A percentile compares a stretch with the other conserved stretches of the same genome.
These are phyloP conservation scores for Phragmatobia fuliginosa DNA, from an alignment of 2,888 invertebrate species.

Conservation along the genomic window DNA sequence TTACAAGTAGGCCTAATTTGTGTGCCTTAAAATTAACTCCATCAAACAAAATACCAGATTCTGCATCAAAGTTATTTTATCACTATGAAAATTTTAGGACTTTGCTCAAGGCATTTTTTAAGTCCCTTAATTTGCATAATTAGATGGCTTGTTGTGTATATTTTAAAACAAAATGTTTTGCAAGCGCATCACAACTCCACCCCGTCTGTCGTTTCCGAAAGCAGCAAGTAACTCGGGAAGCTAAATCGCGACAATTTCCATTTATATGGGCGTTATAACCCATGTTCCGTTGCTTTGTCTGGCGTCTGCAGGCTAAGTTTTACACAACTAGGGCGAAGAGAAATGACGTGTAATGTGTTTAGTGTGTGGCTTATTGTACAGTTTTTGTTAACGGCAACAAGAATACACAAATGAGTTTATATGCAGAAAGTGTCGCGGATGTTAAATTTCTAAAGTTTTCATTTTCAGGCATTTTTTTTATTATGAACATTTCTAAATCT, in stretches of 20 bases:
- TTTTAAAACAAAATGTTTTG: conserved; percentile 24
- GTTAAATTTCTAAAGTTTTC: neutral
- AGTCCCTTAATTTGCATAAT: neutral
- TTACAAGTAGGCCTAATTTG: no score
- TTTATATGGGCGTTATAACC: conserved; percentile 78
- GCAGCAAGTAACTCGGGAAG: conserved; percentile 63
- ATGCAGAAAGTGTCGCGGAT: neutral
- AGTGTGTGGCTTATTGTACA: conserved; percentile 19
- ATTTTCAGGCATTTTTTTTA: neutral
- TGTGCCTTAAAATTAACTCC: neutral
- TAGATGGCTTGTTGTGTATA: neutral
- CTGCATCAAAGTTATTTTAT: neutral
- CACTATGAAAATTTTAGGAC: neutral
- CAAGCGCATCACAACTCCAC: conserved; percentile 28
- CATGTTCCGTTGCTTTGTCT: conserved; percentile 70
- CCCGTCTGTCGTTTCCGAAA: conserved; percentile 69
- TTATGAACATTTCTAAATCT: neutral
- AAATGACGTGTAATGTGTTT: conserved; percentile 47
- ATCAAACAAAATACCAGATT: neutral
- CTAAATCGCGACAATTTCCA: conserved; percentile 80
- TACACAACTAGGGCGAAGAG: conserved; percentile 39
- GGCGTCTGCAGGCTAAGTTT: conserved; percentile 46
- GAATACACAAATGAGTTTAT: conserved; percentile 7
- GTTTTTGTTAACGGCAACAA: conserved; percentile 9
- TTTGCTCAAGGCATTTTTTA: neutral